Conservation (phyloP, 1,140 invertebrate species). For the Leptinotarsa texana region DNA sequence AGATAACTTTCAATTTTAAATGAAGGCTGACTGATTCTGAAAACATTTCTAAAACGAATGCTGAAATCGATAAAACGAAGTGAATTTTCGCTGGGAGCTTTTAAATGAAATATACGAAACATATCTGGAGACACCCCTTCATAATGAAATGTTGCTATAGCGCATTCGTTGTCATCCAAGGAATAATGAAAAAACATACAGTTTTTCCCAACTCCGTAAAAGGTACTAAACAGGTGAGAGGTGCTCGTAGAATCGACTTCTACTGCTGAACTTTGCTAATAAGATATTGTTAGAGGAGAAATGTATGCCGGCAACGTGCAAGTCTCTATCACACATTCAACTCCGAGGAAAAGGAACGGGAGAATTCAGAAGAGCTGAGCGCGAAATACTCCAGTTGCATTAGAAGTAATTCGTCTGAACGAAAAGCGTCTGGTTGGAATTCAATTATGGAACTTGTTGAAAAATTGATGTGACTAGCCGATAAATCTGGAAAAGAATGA, state of each 20-base stretch:
- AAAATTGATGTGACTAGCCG: too few relatives aligned
- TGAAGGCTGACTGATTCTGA: too few relatives aligned
- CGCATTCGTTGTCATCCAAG: background rate
- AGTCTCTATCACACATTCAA: constrained; percentile 29
- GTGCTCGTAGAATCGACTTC: background rate
- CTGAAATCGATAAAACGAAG: too few relatives aligned
- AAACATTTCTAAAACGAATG: too few relatives aligned
- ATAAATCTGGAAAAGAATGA: too few relatives aligned
- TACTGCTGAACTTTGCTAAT: constrained; percentile 31
- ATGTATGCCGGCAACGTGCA: constrained; percentile 28
- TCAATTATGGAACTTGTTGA: too few relatives aligned
- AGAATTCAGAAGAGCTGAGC: background rate
- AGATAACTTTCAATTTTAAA: too few relatives aligned
- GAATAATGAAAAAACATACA: background rate
- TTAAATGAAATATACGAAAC: too few relatives aligned
- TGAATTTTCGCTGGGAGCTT: too few relatives aligned
- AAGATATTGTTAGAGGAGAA: constrained; percentile 35
- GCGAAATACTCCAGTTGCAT: constrained; percentile 1
- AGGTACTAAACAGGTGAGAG: background rate
- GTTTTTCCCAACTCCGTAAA: constrained; percentile 7
- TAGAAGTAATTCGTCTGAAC: background rate
- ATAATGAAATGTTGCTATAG: too few relatives aligned
- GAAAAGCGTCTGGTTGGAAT: background rate
- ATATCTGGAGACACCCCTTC: too few relatives aligned
- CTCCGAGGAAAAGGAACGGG: background rate